phyloP scores from a whole-genome alignment of 2,113 vertebrate species.

The Epinephelus fuscoguttatus region DNA sequence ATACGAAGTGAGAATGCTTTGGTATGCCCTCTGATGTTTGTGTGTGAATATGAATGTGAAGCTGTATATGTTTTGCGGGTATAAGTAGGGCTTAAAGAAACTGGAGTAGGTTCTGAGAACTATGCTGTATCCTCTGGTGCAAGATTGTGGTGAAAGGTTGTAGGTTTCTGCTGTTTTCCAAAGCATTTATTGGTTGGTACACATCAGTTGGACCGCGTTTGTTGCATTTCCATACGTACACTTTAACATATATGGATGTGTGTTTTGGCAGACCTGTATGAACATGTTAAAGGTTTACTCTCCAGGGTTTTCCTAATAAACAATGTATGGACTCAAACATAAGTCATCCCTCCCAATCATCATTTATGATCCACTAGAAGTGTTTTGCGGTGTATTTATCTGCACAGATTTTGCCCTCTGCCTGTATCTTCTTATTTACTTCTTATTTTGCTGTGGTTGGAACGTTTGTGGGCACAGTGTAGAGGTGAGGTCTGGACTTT shows the following conservation, averaged over 20 bases:
- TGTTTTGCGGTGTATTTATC: too few species aligned
- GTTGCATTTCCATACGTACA: constrained; percentile 26
- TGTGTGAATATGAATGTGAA: neutral
- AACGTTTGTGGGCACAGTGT: too few species aligned
- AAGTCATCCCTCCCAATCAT: too few species aligned
- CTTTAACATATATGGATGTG: neutral
- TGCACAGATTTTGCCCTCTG: too few species aligned
- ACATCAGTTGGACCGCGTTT: constrained; percentile 49
- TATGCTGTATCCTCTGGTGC: neutral
- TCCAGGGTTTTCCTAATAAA: too few species aligned
- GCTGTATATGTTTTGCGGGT: neutral
- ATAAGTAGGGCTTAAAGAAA: neutral
- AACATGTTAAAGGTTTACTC: neutral
- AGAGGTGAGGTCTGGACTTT: too few species aligned
- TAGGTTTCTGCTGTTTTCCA: neutral
- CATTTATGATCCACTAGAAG: too few species aligned
- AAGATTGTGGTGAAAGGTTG: neutral
- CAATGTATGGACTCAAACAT: too few species aligned
- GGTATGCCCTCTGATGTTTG: neutral
- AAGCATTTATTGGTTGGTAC: constrained; percentile 18
- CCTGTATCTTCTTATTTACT: too few species aligned
- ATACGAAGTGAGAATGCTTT: neutral
- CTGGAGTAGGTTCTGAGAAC: neutral
- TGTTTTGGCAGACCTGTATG: neutral
- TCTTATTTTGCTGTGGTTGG: too few species aligned